Base-by-base conservation (phyloP, 2,888 invertebrate genomes). In the Rhaphigaster nebulosa region DNA sequence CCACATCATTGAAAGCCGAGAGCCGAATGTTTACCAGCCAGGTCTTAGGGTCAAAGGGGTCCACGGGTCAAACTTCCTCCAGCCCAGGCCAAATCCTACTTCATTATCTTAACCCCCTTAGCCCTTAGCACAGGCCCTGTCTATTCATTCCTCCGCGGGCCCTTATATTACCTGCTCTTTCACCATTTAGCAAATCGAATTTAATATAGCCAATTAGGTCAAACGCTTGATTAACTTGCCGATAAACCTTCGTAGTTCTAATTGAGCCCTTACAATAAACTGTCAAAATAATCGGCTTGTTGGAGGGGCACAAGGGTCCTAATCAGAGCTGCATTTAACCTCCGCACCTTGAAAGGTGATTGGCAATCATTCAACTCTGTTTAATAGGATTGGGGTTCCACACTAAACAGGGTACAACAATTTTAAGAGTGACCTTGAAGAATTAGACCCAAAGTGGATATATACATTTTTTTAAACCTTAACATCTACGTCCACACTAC, bases 1-100 rank as follows among this genome's bases (percentile, higher is more conserved):
- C 84, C 84, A 84, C 84, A 84, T 88, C 54, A 88, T 88, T 84
- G 84, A 84, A 84, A 84, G 84, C 84, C 45, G 84, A 84, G 84
- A 84, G 84, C 84, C 84, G 26, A 84, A 84, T 84, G 84, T 84
- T 84, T 84, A 50, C 84, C 84, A 84, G 84, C 26, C 45, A 84
- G 45, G 45, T 84, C 84, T 84, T 84, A 84, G 84, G 60, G 70
- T 65, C 89, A 56, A 50, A 89, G 60, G 38, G 34, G 65, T 23
- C 87, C 87, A 10, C 54, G 54, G 56, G 60, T 56, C 60, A 56
- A 54, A 41, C 88, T 54, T 60, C 60, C 60, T 88, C 54, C 60
- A 38, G 4, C 13, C 56, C 87, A 4, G 26, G 29, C 87, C 52
- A 38, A 54, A 88, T 54, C 54, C 45, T 50, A 84, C 84, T 88